These are phyloP conservation scores for Galemys pyrenaicus DNA, from an alignment of 2,113 vertebrate species.

Conservation along the genomic window DNA sequence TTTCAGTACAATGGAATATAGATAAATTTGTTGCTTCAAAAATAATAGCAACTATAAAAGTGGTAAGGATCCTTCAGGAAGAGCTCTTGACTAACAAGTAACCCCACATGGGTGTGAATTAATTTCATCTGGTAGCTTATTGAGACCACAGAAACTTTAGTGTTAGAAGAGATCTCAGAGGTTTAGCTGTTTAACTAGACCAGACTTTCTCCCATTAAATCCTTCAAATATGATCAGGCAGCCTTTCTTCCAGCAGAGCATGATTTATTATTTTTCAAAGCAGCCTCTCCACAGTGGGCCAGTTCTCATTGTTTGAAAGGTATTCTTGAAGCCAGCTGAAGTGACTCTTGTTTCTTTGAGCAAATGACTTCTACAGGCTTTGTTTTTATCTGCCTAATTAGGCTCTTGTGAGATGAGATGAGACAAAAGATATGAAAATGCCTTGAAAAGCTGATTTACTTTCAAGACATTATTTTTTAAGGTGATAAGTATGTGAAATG, in stretches of 20 bases:
- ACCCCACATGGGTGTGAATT: neutral
- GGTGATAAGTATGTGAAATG: neutral
- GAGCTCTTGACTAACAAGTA: too few relatives aligned
- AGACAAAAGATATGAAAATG: conserved; percentile 22
- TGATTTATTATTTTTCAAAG: neutral
- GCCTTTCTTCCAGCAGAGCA: neutral
- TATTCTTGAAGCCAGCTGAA: neutral
- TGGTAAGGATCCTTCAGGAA: neutral
- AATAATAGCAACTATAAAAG: neutral
- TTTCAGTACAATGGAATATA: neutral
- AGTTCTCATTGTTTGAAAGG: neutral
- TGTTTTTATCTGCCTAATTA: neutral
- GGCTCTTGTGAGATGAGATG: neutral
- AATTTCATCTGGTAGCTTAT: neutral
- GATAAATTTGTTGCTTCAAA: neutral
- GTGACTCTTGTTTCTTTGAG: neutral
- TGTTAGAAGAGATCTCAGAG: neutral
- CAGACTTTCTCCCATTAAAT: neutral
- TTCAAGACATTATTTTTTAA: conserved; percentile 28
- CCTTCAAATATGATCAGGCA: neutral
- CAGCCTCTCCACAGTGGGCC: neutral
- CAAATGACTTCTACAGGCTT: neutral
- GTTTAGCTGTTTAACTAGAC: neutral
- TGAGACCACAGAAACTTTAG: neutral
- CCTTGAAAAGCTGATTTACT: neutral